These are phyloP conservation scores for Cochlearius cochlearius DNA, from an alignment of 2,113 vertebrate genomes.

Conservation along the genomic window DNA sequence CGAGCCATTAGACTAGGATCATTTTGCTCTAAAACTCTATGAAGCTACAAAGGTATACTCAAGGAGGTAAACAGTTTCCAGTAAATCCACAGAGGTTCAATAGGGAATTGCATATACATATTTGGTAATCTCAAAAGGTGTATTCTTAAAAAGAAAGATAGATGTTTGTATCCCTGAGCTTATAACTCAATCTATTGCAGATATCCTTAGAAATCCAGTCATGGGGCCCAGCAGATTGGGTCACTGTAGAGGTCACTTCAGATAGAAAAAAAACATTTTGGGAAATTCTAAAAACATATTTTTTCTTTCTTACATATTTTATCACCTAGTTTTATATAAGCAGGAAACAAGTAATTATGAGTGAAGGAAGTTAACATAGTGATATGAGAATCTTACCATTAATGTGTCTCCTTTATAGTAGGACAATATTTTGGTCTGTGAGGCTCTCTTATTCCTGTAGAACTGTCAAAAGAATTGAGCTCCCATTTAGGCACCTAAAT, in stretches of 20 bases:
- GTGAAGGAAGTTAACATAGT: neutral
- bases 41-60: neutral
- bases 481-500: neutral
- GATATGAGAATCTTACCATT: neutral
- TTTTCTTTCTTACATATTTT: neutral
- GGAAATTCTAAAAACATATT: neutral
- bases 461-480: neutral
- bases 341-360: neutral
- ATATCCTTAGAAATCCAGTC: neutral
- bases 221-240: neutral
- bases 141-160: neutral
- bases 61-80: neutral
- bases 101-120: neutral
- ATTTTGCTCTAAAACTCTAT: neutral
- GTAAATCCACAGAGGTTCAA: neutral
- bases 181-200: slow-evolving; percentile 14
- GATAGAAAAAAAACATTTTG: neutral
- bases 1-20: neutral
- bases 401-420: neutral
- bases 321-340: neutral
- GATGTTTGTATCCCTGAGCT: neutral
- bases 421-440: neutral
- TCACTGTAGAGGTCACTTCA: neutral
- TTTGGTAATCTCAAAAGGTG: neutral
- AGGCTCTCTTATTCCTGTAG: neutral